These are phyloP conservation scores for Phymorhynchus buccinoides DNA, from an alignment of 1,140 invertebrate species.

Conservation along the genomic window DNA sequence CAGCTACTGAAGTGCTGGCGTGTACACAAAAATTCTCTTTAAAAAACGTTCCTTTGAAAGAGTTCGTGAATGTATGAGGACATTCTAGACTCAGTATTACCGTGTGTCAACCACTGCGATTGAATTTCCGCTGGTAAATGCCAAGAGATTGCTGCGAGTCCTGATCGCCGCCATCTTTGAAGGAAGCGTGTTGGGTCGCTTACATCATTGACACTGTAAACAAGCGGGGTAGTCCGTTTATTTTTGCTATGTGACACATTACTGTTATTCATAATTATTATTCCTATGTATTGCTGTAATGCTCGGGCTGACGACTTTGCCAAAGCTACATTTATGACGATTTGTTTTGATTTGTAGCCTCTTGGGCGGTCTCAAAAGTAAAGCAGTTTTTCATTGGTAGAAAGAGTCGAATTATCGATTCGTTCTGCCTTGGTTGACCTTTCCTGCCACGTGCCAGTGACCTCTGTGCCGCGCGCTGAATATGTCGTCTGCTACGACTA, in stretches of 20 bases:
- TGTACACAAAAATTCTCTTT: background rate
- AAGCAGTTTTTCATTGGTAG: constrained; percentile 27
- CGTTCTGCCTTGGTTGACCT: constrained; percentile 13
- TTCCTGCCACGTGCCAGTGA: background rate
- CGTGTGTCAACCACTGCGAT: constrained; percentile 15
- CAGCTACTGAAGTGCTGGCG: background rate
- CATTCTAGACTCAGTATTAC: constrained; percentile 19
- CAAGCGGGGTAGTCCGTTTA: background rate
- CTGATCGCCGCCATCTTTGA: constrained; percentile 41
- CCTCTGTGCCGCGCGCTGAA: background rate
- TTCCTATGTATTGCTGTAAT: background rate
- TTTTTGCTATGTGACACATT: background rate
- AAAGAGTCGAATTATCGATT: constrained; percentile 18
- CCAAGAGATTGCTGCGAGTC: background rate
- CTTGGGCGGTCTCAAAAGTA: constrained; percentile 23
- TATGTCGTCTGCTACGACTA: constrained; percentile 22
- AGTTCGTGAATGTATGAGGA: background rate
- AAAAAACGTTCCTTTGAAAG: background rate
- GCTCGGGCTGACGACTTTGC: no score
- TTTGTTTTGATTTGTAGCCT: constrained; percentile 20
- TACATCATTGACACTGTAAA: constrained; percentile 33
- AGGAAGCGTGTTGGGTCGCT: constrained; percentile 9
- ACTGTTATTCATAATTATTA: no score
- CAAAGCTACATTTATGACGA: background rate
- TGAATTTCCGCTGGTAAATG: constrained; percentile 28